These are phyloP conservation scores for Procavia capensis DNA, from an alignment of 2,113 vertebrate genomes.

Conservation along the genomic window DNA sequence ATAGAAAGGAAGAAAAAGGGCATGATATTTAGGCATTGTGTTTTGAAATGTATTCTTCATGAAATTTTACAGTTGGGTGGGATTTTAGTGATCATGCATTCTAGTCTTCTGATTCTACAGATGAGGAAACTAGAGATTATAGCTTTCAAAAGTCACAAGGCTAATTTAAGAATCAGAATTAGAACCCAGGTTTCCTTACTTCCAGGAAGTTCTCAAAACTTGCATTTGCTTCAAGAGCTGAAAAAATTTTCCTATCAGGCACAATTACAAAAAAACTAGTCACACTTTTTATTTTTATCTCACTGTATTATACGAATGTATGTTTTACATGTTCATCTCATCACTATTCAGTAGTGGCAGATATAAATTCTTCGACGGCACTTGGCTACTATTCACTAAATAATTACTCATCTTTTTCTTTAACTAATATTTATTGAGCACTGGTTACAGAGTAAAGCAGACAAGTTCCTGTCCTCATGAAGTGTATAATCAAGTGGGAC, in stretches of 20 bases:
- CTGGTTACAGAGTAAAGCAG: neutral
- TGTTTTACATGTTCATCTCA: neutral
- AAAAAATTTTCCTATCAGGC: neutral
- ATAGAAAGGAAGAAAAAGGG: neutral
- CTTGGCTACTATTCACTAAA: constrained; percentile 17
- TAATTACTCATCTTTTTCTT: neutral
- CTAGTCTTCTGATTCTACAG: neutral
- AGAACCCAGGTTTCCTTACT: neutral
- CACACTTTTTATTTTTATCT: neutral
- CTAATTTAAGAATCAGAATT: neutral
- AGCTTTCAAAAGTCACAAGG: neutral
- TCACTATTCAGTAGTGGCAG: neutral
- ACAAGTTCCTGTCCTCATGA: neutral
- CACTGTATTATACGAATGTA: neutral
- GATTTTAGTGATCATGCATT: neutral
- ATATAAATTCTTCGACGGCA: neutral
- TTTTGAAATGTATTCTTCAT: constrained; percentile 8
- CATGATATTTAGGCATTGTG: neutral
- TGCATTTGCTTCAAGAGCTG: neutral
- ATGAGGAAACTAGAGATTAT: neutral
- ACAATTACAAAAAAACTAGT: neutral
- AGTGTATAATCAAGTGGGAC: neutral
- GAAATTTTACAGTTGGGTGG: neutral
- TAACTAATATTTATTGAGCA: neutral
- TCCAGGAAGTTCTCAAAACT: neutral